A percentile compares a stretch with the other conserved stretches of the same genome.
These are phyloP conservation scores for Paguma larvata DNA, from an alignment of 2,797 vertebrate species.

Conservation along the genomic window DNA sequence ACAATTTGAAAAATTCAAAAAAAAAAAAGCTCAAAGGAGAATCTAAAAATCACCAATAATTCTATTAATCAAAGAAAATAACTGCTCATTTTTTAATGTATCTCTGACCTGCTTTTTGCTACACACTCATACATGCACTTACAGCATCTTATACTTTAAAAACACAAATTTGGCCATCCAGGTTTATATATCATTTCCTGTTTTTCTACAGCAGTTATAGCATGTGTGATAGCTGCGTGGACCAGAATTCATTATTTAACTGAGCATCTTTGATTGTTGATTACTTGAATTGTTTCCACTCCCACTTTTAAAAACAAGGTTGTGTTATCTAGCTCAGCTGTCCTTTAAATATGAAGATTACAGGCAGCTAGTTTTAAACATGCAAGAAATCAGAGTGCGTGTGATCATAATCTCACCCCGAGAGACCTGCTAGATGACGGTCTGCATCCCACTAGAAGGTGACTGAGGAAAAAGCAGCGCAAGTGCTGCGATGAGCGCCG, in stretches of 20 bases:
- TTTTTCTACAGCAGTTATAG: slow-evolving; percentile 20
- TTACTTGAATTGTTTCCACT: slow-evolving; percentile 36
- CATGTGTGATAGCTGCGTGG: not conserved
- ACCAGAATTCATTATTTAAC: not conserved
- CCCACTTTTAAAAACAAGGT: slow-evolving; percentile 21
- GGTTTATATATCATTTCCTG: not conserved
- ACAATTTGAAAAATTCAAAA: not conserved
- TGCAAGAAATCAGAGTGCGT: not conserved
- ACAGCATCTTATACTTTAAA: not conserved
- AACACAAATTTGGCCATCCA: not conserved
- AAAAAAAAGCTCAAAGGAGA: not conserved
- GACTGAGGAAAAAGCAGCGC: not conserved
- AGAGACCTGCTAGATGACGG: not conserved
- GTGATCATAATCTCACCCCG: not conserved
- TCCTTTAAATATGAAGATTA: not conserved
- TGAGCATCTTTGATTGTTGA: not conserved
- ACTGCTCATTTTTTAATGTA: not conserved
- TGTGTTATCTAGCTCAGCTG: not conserved
- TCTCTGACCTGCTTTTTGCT: not conserved
- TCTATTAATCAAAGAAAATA: slow-evolving; percentile 23
- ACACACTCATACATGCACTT: fast-evolving
- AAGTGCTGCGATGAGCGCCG: not conserved
- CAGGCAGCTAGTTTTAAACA: not conserved
- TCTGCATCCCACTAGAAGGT: not conserved
- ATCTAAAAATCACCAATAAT: not conserved